phyloP scores from a whole-genome alignment of 2,113 vertebrate species.

The Pelmatolapia mariae region DNA sequence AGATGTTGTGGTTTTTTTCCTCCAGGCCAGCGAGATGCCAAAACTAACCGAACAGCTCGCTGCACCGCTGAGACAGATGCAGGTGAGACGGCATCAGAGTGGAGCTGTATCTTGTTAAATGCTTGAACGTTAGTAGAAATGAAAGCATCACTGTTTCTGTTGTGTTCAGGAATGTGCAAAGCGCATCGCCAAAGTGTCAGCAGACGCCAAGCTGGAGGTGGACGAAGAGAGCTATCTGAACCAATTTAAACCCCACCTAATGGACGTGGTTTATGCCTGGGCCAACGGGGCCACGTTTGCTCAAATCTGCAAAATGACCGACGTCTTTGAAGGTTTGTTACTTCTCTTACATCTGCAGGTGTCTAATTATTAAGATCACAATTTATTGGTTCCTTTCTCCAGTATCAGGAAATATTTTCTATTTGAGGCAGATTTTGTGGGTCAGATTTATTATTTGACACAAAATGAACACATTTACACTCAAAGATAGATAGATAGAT shows the following conservation, averaged over 20 bases:
- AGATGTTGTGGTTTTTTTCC: neutral
- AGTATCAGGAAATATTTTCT: neutral
- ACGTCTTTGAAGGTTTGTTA: constrained; percentile 91
- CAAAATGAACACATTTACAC: neutral
- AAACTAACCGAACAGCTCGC: constrained; percentile 94
- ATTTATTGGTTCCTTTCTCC: neutral
- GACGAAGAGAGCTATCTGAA: constrained; percentile 91
- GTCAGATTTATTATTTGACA: neutral
- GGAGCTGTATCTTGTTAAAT: neutral
- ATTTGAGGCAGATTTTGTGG: neutral
- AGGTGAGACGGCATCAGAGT: constrained; percentile 71
- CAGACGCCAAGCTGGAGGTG: constrained; percentile 94
- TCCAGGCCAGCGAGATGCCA: constrained; percentile 94
- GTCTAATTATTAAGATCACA: neutral
- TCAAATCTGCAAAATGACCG: constrained; percentile 99
- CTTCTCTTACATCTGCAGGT: neutral
- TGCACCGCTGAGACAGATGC: constrained; percentile 94
- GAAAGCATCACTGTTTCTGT: neutral
- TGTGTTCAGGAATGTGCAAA: constrained; percentile 89
- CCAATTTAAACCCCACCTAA: constrained; percentile 91
- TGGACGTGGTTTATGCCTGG: constrained; percentile 97
- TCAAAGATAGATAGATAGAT: fast-evolving
- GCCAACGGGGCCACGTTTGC: constrained; percentile 91
- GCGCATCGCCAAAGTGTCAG: constrained; percentile 94
- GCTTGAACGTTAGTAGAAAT: neutral